These are phyloP conservation scores for Scaptomyza cyrtandrae DNA, from an alignment of 2,888 invertebrate genomes.

Conservation along the genomic window DNA sequence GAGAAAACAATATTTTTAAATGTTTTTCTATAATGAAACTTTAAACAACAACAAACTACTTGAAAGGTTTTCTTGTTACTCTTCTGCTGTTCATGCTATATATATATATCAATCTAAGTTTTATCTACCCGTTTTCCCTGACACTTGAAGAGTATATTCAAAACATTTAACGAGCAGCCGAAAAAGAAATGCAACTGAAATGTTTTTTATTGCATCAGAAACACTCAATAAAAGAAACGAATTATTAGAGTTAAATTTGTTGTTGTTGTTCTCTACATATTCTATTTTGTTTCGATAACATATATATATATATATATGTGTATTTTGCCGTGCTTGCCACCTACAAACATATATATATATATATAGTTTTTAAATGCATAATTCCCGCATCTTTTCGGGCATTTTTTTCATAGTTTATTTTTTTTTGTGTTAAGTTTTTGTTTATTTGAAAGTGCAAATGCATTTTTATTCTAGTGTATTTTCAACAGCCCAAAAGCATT, in stretches of 20 bases:
- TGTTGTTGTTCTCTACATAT: background rate
- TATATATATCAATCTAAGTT: background rate
- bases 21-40: too few relatives aligned
- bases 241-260: constrained; percentile 67
- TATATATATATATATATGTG: background rate
- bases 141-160: constrained; percentile 13
- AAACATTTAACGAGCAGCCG: constrained; percentile 59
- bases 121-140: background rate
- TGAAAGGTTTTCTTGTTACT: too few relatives aligned
- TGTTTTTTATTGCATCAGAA: constrained; percentile 77
- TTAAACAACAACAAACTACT: too few relatives aligned
- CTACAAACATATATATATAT: background rate
- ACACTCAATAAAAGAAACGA: constrained; percentile 79
- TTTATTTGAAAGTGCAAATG: constrained; percentile 58
- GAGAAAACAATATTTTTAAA: too few relatives aligned
- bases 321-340: constrained; percentile 9
- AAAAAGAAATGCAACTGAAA: constrained; percentile 58
- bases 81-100: too few relatives aligned
- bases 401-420: background rate
- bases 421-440: constrained; percentile 9
- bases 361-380: constrained; percentile 8
- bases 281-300: constrained; percentile 13
- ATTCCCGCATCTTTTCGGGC: constrained; percentile 25
- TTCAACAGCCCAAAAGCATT: constrained; percentile 44
- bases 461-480: constrained; percentile 53